These are phyloP conservation scores for Polyommatus icarus DNA, from an alignment of 2,888 invertebrate species.

Conservation along the genomic window DNA sequence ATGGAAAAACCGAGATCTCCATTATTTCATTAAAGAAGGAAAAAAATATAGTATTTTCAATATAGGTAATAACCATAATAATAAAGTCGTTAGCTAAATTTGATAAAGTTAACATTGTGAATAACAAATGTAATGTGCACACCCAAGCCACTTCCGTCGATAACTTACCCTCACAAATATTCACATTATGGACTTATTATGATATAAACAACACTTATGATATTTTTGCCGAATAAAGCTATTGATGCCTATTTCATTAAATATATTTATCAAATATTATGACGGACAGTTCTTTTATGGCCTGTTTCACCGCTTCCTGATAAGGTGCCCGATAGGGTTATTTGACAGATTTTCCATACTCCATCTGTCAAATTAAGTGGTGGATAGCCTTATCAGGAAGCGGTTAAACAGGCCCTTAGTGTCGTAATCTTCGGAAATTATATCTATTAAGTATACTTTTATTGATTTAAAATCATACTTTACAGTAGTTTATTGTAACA, in stretches of 20 bases:
- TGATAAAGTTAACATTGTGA: not conserved
- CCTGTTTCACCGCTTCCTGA: too few species aligned
- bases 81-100: not conserved
- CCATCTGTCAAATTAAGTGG: too few species aligned
- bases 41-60: not conserved
- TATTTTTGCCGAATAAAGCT: conserved; percentile 54
- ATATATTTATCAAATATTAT: not conserved
- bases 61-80: not conserved
- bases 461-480: too few species aligned
- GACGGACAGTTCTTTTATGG: too few species aligned
- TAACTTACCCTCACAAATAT: conserved; percentile 47
- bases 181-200: conserved; percentile 54
- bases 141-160: conserved; percentile 45
- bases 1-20: not conserved
- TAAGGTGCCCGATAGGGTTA: too few species aligned
- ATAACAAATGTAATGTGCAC: conserved; percentile 37
- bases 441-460: too few species aligned
- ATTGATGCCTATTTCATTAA: conserved; percentile 42
- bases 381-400: too few species aligned
- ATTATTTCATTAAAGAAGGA: not conserved
- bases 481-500: too few species aligned
- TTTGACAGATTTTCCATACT: too few species aligned
- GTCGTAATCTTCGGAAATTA: too few species aligned
- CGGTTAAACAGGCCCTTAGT: too few species aligned
- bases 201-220: conserved; percentile 63